Evolutionary conservation across 2,797 vertebrate genomes (phyloP).

Genomic region (Brotula barbata): DNA sequence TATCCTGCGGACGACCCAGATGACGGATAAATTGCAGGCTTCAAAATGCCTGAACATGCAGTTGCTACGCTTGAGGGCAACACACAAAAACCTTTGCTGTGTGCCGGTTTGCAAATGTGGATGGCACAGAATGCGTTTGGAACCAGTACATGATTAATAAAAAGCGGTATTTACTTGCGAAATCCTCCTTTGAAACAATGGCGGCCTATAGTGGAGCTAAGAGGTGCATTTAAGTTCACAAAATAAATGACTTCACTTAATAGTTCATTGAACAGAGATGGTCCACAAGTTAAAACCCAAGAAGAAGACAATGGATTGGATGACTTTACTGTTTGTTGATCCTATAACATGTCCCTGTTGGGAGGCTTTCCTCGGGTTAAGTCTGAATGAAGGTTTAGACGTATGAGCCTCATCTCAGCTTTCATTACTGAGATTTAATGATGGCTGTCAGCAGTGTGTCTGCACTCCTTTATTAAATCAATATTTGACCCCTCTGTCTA

Average conservation of each 20-base stretch:
- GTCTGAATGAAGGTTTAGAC: conserved; percentile 49
- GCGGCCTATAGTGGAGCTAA: no score
- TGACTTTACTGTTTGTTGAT: conserved; percentile 47
- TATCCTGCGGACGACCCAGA: conserved; percentile 18
- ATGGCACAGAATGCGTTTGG: no score
- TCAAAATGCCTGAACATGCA: not conserved
- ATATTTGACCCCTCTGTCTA: conserved; percentile 17
- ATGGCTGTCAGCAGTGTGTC: conserved; percentile 53
- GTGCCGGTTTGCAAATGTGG: no score
- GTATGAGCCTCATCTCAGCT: conserved; percentile 45
- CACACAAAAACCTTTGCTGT: not conserved
- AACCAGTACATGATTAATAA: no score
- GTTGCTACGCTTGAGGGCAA: not conserved
- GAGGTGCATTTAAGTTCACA: no score
- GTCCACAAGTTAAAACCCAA: not conserved
- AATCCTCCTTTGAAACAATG: no score
- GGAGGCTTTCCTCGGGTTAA: conserved; percentile 46
- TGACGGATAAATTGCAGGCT: conserved; percentile 14
- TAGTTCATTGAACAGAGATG: no score
- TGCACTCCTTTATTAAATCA: conserved; percentile 40
- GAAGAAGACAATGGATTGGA: conserved; percentile 33
- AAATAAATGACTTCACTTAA: no score
- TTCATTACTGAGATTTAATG: conserved; percentile 54
- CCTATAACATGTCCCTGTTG: conserved; percentile 11
- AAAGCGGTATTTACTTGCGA: not conserved